Percentiles rank a stretch among this genome's conserved stretches.
phyloP scores from a whole-genome alignment of 2,113 vertebrate genomes.

The Pseudorasbora parva region DNA sequence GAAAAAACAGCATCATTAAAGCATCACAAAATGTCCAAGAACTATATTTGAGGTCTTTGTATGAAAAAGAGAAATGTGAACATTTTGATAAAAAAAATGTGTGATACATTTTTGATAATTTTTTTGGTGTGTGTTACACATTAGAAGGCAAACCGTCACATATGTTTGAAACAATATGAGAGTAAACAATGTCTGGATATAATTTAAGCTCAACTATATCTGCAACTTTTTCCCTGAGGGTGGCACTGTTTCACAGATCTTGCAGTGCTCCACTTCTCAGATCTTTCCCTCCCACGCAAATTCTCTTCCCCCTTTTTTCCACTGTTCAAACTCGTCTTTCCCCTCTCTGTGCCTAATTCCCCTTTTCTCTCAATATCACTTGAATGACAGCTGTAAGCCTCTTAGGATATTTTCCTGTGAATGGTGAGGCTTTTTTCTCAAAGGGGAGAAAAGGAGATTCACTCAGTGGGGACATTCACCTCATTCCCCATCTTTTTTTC shows the following conservation, averaged over 20 bases:
- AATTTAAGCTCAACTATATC: not conserved
- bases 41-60: not conserved
- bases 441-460: conserved; percentile 35
- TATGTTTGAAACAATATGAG: not conserved
- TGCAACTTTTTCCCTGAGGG: not conserved
- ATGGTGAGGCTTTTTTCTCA: conserved; percentile 29
- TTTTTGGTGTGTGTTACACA: not conserved
- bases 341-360: conserved; percentile 14
- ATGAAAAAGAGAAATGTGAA: not conserved
- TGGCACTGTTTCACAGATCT: not conserved
- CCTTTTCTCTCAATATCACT: conserved; percentile 37
- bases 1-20: not conserved
- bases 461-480: conserved; percentile 35
- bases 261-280: not conserved
- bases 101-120: too few species aligned
- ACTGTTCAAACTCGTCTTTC: not conserved
- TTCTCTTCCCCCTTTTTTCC: not conserved
- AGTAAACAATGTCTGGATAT: not conserved
- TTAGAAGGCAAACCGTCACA: not conserved
- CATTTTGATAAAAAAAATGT: too few species aligned
- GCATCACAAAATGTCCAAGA: not conserved
- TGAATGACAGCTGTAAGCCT: conserved; percentile 49
- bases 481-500: conserved; percentile 38
- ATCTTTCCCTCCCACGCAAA: not conserved
- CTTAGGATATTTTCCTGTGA: conserved; percentile 44